phyloP scores from a whole-genome alignment of 1,140 invertebrate species.

The Pogonomyrmex californicus region DNA sequence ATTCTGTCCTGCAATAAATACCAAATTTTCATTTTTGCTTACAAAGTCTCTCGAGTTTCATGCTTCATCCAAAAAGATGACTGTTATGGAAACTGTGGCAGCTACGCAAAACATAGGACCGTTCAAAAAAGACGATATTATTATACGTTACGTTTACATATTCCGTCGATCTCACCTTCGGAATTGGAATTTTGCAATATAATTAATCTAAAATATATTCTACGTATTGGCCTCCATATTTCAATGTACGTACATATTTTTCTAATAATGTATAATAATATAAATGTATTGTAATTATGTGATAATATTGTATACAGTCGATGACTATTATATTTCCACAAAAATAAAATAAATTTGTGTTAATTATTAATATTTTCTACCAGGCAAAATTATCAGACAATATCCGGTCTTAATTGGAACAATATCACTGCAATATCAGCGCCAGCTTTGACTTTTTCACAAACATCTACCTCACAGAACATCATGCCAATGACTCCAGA shows the following conservation, averaged over 20 bases:
- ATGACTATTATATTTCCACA: background rate
- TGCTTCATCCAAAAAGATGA: background rate
- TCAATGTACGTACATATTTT: background rate
- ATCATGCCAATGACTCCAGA: background rate
- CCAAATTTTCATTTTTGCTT: background rate
- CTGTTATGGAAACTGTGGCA: rapidly evolving
- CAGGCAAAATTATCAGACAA: constrained; percentile 52
- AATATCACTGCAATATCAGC: constrained; percentile 50
- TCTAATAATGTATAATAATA: background rate
- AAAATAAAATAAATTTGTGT: background rate
- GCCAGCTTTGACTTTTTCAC: background rate
- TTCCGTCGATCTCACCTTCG: constrained; percentile 56
- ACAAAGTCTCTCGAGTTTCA: constrained; percentile 28
- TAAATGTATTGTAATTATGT: background rate
- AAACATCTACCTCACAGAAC: background rate
- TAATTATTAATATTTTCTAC: background rate
- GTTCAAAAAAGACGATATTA: background rate
- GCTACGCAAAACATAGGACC: background rate
- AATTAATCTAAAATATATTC: constrained; percentile 46
- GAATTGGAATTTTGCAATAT: constrained; percentile 48
- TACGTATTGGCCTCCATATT: background rate
- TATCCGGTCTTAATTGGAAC: constrained; percentile 76
- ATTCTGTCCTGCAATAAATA: background rate
- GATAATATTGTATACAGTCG: background rate
- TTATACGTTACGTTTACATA: background rate